A percentile compares a stretch with the other conserved stretches of the same genome.
phyloP scores from a whole-genome alignment of 2,797 vertebrate genomes.

The Pristis pectinata region DNA sequence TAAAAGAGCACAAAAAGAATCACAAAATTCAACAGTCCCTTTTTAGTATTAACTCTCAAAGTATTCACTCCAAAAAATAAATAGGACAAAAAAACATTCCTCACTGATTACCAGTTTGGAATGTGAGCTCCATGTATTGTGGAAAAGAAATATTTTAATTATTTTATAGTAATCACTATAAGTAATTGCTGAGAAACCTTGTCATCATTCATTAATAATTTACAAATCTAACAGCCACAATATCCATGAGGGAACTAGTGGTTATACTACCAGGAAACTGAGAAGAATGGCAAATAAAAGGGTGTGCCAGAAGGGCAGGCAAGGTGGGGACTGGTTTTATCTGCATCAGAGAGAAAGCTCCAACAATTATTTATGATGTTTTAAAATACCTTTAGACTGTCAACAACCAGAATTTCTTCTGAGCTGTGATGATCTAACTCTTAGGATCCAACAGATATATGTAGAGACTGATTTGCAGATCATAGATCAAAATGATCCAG shows the following conservation, averaged over 20 bases:
- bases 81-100: too few species aligned
- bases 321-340: background rate
- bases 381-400: too few species aligned
- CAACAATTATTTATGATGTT: background rate
- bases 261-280: background rate
- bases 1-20: background rate
- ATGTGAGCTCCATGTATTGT: background rate
- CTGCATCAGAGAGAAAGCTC: background rate
- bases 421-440: too few species aligned
- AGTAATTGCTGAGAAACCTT: background rate
- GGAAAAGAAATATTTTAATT: background rate
- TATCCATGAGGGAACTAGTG: background rate
- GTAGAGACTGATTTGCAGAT: background rate
- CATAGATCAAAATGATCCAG: background rate
- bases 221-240: background rate
- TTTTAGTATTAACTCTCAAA: background rate
- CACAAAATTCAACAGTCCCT: background rate
- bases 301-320: background rate
- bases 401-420: too few species aligned
- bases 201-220: background rate
- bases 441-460: too few species aligned
- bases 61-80: background rate
- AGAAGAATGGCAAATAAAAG: background rate
- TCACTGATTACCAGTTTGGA: background rate
- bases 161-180: background rate